phyloP scores from a whole-genome alignment of 1,140 invertebrate species.

The Colletes gigas region DNA sequence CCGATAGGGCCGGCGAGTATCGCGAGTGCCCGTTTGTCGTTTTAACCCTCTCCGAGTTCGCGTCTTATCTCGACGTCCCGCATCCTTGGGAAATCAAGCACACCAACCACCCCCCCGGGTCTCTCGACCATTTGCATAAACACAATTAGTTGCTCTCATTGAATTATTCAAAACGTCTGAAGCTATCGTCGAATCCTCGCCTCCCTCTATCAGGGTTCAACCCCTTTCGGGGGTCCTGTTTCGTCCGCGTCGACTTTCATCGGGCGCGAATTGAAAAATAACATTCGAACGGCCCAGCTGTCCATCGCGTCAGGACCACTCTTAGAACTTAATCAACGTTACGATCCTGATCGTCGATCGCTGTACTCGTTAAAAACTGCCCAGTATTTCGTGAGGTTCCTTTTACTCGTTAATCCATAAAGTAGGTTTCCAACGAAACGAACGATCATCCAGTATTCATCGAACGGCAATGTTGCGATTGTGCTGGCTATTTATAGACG shows the following conservation, averaged over 20 bases:
- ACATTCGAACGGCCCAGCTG: slow-evolving; percentile 21
- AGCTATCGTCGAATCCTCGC: slow-evolving; percentile 57
- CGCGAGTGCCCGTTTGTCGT: slow-evolving; percentile 12
- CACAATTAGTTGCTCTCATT: slow-evolving; percentile 79
- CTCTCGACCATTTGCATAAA: slow-evolving; percentile 75
- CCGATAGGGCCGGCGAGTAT: slow-evolving; percentile 25
- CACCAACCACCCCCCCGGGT: slow-evolving; percentile 39
- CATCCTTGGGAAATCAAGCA: slow-evolving; percentile 77
- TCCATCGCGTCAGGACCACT: neutral
- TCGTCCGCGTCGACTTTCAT: slow-evolving; percentile 45
- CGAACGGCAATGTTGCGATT: neutral
- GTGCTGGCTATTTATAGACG: neutral
- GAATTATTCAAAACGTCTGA: slow-evolving; percentile 78
- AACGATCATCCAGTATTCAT: slow-evolving; percentile 16
- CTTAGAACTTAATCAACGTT: too few relatives aligned
- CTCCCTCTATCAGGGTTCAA: slow-evolving; percentile 55
- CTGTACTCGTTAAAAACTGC: too few relatives aligned
- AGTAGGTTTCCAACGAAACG: neutral
- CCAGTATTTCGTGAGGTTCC: neutral
- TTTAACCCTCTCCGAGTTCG: slow-evolving; percentile 27
- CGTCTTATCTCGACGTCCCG: slow-evolving; percentile 72
- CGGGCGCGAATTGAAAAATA: slow-evolving; percentile 51
- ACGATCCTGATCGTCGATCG: too few relatives aligned
- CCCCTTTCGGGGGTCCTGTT: slow-evolving; percentile 58
- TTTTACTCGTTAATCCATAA: slow-evolving; percentile 12